These are phyloP conservation scores for Teinopalpus imperialis DNA, from an alignment of 2,888 invertebrate genomes.

Conservation along the genomic window DNA sequence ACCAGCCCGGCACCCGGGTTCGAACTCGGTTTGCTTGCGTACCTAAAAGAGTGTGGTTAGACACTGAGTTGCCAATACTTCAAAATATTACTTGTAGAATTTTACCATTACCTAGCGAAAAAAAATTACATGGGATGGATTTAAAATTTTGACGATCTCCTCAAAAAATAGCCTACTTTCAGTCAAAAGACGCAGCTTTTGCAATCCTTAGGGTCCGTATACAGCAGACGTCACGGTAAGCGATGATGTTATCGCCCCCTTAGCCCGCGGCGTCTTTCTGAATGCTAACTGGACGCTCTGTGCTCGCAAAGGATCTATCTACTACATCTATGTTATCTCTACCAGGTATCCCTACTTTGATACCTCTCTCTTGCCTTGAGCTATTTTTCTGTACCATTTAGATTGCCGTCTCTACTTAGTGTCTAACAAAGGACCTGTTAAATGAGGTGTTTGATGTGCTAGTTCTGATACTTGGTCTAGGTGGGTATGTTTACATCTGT, in stretches of 20 bases:
- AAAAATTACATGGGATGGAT: too few relatives aligned
- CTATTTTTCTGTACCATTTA: conserved; percentile 73
- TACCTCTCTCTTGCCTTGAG: conserved; percentile 52
- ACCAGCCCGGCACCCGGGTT: too few relatives aligned
- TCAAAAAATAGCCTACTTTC: conserved; percentile 13
- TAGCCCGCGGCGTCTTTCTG: conserved; percentile 75
- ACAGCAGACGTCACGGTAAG: conserved; percentile 45
- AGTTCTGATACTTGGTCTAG: conserved; percentile 9
- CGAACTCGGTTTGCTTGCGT: too few relatives aligned
- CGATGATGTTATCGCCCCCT: conserved; percentile 71
- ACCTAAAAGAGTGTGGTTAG: too few relatives aligned
- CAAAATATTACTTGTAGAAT: too few relatives aligned
- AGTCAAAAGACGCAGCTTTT: conserved; percentile 9
- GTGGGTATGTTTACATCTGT: too few relatives aligned
- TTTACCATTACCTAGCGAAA: too few relatives aligned
- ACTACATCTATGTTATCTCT: conserved; percentile 51
- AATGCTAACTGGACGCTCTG: conserved; percentile 75
- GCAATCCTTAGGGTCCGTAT: conserved; percentile 27
- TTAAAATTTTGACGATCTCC: too few relatives aligned
- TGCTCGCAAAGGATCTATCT: conserved; percentile 59
- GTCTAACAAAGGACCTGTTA: conserved; percentile 44
- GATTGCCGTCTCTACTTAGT: conserved; percentile 60
- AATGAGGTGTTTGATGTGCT: conserved; percentile 3
- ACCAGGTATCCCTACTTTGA: conserved; percentile 61
- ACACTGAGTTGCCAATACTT: too few relatives aligned